Conservation (phyloP, 2,113 vertebrate genomes). For the Otolemur garnettii region DNA sequence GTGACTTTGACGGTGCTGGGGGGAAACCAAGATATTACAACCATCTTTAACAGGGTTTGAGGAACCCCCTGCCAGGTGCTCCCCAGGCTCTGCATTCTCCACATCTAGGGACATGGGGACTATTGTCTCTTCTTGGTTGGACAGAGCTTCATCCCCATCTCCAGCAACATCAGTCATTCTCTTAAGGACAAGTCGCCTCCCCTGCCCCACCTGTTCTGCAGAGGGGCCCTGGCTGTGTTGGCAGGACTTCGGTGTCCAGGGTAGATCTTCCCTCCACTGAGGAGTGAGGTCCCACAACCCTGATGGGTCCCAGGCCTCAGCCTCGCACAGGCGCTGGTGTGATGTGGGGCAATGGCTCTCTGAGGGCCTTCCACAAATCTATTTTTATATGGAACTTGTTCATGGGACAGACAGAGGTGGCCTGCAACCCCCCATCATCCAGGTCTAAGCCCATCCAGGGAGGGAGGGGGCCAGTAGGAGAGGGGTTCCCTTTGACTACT, state of each 20-base stretch:
- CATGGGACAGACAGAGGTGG: constrained; percentile 17
- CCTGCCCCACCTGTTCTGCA: neutral
- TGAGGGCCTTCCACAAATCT: constrained; percentile 72
- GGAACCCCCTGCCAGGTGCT: neutral
- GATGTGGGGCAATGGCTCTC: neutral
- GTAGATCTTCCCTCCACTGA: constrained; percentile 67
- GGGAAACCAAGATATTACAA: neutral
- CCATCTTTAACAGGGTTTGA: neutral
- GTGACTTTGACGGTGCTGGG: neutral
- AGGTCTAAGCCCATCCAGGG: constrained; percentile 34
- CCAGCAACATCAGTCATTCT: neutral
- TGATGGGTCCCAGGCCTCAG: constrained; percentile 56
- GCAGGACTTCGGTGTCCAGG: constrained; percentile 77
- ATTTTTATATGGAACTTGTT: constrained; percentile 81
- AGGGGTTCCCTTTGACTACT: constrained; percentile 51
- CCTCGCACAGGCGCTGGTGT: neutral
- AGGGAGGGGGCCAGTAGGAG: constrained; percentile 36
- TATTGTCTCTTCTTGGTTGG: neutral
- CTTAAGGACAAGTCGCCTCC: neutral
- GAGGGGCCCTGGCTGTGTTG: constrained; percentile 18
- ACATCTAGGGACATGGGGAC: neutral
- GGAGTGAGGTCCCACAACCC: constrained; percentile 74
- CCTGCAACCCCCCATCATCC: neutral
- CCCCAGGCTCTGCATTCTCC: neutral
- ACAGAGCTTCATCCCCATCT: neutral